Percentiles rank a stretch among this genome's conserved stretches.
phyloP scores from a whole-genome alignment of 1,140 invertebrate species.

The Magallana angulata region DNA sequence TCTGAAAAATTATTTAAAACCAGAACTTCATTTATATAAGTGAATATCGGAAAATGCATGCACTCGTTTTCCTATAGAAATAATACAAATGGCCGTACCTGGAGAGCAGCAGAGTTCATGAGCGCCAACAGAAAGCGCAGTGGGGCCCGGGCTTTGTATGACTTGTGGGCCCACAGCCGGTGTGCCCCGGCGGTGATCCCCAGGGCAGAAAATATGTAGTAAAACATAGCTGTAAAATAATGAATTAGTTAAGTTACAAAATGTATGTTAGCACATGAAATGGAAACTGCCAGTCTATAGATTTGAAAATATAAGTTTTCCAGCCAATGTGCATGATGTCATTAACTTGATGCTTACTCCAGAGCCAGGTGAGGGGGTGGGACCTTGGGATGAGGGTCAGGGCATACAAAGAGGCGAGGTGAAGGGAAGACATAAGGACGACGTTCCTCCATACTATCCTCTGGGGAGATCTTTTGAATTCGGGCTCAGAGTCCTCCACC shows the following conservation, averaged over 20 bases:
- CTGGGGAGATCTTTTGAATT: not conserved
- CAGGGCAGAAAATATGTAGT: constrained; percentile 85
- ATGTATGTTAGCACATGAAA: constrained; percentile 37
- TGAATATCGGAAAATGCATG: too few relatives aligned
- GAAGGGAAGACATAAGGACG: constrained; percentile 90
- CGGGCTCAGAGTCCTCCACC: not conserved
- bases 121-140: constrained; percentile 88
- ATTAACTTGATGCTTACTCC: constrained; percentile 83
- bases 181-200: constrained; percentile 96
- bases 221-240: constrained; percentile 64
- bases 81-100: constrained; percentile 82
- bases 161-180: constrained; percentile 94
- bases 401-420: constrained; percentile 91
- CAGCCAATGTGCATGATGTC: too few relatives aligned
- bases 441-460: constrained; percentile 96
- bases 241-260: not conserved
- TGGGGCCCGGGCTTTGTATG: constrained; percentile 95
- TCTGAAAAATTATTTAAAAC: constrained; percentile 81
- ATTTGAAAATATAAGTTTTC: too few relatives aligned
- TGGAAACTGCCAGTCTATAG: too few relatives aligned
- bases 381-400: constrained; percentile 90
- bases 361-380: constrained; percentile 87
- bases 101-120: constrained; percentile 92
- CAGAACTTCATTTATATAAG: too few relatives aligned
- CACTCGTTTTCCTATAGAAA: too few relatives aligned